These are phyloP conservation scores for human (Homo sapiens) DNA, from an alignment of 2,113 vertebrate species.

Conservation along the genomic window DNA sequence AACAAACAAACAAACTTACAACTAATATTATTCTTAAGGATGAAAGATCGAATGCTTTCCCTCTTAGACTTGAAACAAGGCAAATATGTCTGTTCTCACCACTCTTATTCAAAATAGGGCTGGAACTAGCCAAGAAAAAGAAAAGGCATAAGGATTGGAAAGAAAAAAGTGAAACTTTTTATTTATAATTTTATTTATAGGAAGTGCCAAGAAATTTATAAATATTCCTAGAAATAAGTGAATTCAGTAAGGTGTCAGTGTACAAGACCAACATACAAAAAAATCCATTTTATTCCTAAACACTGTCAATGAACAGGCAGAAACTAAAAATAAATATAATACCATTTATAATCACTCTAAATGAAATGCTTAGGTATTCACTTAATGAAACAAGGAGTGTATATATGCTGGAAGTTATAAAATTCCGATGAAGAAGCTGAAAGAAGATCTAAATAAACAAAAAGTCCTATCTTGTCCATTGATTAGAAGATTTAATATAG, in stretches of 20 bases:
- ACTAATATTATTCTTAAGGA: neutral
- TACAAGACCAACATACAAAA: neutral
- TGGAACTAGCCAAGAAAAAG: neutral
- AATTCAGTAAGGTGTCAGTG: neutral
- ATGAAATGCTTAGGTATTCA: neutral
- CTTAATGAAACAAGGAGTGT: neutral
- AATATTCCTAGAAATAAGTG: neutral
- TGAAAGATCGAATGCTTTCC: neutral
- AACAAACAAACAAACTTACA: neutral
- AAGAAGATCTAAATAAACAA: neutral
- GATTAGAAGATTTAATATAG: no score
- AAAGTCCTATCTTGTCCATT: neutral
- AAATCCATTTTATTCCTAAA: neutral
- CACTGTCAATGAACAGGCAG: neutral
- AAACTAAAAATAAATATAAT: neutral
- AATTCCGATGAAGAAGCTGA: neutral
- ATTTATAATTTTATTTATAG: neutral
- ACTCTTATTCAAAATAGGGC: neutral
- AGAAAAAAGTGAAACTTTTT: neutral
- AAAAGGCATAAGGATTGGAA: neutral
- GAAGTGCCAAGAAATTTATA: neutral
- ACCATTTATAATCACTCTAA: neutral
- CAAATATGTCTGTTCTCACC: neutral
- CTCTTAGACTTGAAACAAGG: neutral
- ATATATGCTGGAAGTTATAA: neutral